Conservation (phyloP, 2,113 vertebrate species). For the Macroglossus sobrinus region DNA sequence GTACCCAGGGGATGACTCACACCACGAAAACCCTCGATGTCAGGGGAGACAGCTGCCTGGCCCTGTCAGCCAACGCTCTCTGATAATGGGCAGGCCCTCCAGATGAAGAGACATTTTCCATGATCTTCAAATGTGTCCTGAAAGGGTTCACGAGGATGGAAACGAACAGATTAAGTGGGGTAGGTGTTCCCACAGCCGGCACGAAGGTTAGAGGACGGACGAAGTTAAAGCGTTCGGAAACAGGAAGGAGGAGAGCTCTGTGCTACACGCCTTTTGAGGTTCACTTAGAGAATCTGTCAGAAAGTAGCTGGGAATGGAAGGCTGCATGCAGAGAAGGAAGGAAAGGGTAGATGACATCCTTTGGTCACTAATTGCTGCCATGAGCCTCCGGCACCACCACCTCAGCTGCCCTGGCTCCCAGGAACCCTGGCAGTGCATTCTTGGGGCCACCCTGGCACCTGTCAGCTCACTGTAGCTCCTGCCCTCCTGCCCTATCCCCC, state of each 20-base stretch:
- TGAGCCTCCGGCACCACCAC: neutral
- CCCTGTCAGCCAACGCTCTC: neutral
- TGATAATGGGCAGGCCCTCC: neutral
- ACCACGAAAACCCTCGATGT: neutral
- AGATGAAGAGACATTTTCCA: neutral
- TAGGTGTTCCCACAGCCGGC: neutral
- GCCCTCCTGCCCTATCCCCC: neutral
- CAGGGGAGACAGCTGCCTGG: neutral
- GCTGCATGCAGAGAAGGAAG: neutral
- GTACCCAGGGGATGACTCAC: neutral
- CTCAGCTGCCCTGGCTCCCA: neutral
- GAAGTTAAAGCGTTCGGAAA: neutral
- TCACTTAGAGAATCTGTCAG: neutral
- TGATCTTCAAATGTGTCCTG: neutral
- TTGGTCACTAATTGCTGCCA: neutral
- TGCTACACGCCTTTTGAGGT: neutral
- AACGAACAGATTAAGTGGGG: neutral
- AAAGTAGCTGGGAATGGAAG: neutral
- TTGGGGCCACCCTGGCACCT: neutral
- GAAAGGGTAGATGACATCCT: neutral
- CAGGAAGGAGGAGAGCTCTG: neutral
- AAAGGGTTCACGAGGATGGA: neutral
- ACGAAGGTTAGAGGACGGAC: neutral
- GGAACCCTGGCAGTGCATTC: neutral
- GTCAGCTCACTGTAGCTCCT: neutral